phyloP scores from a whole-genome alignment of 2,888 invertebrate species.

The Ptilodon capucinus region DNA sequence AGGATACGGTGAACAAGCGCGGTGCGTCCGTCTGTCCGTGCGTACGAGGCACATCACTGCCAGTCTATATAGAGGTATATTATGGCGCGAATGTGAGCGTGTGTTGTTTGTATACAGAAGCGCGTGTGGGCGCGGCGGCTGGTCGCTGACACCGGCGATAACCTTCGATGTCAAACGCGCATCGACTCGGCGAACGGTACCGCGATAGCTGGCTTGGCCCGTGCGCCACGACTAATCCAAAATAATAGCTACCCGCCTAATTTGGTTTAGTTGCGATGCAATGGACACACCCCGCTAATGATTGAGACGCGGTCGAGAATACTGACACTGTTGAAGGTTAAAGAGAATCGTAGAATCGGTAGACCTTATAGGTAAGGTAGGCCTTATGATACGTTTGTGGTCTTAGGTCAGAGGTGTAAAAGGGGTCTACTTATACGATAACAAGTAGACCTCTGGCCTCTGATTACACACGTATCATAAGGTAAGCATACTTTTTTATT shows the following conservation, averaged over 20 bases:
- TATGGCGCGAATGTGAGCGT: slow-evolving; percentile 30
- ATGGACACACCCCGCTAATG: neutral
- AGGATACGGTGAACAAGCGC: slow-evolving; percentile 44
- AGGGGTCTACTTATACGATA: too few species aligned
- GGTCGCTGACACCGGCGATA: slow-evolving; percentile 80
- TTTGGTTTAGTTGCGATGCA: slow-evolving; percentile 3
- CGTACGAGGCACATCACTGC: slow-evolving; percentile 14
- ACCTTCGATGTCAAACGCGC: slow-evolving; percentile 77
- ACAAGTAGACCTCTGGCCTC: too few species aligned
- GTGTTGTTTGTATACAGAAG: slow-evolving; percentile 71
- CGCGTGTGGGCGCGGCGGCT: slow-evolving; percentile 73
- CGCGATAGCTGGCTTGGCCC: slow-evolving; percentile 30
- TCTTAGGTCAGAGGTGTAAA: too few species aligned
- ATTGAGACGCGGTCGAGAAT: neutral
- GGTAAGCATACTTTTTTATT: too few species aligned
- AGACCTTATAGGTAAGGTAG: too few species aligned
- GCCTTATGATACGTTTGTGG: too few species aligned
- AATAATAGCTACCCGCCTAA: too few species aligned
- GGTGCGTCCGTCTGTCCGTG: slow-evolving; percentile 31
- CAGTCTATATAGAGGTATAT: neutral
- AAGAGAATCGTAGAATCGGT: too few species aligned
- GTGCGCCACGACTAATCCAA: slow-evolving; percentile 12
- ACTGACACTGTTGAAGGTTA: too few species aligned
- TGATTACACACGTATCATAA: too few species aligned
- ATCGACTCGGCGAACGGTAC: slow-evolving; percentile 56